A percentile compares a stretch with the other conserved stretches of the same genome.
Conservation (phyloP, 2,797 vertebrate species). For the Sebastes paucispinis region DNA sequence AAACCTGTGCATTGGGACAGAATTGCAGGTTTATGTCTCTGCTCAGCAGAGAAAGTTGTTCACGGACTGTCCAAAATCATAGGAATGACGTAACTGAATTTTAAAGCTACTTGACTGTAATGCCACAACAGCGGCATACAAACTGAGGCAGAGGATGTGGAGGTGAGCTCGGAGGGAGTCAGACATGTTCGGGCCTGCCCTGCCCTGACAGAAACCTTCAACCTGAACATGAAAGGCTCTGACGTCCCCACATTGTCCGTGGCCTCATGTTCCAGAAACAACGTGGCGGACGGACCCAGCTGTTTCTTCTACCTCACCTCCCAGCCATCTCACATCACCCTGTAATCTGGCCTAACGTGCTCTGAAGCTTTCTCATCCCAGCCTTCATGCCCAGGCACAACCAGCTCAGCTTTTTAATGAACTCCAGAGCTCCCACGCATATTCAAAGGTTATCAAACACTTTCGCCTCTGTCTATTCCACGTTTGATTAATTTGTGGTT, state of each 20-base stretch:
- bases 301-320: constrained; percentile 76
- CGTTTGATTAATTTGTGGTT: constrained; percentile 1
- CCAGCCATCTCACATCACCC: constrained; percentile 69
- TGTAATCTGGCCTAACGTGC: constrained; percentile 77
- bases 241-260: constrained; percentile 75
- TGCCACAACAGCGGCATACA: constrained; percentile 47
- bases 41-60: constrained; percentile 30
- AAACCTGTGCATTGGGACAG: neutral
- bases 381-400: constrained; percentile 51
- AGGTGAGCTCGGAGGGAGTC: constrained; percentile 36
- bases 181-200: constrained; percentile 73
- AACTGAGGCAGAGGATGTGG: constrained; percentile 40
- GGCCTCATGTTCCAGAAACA: constrained; percentile 65
- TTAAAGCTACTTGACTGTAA: constrained; percentile 46
- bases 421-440: constrained; percentile 30
- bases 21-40: constrained; percentile 7
- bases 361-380: constrained; percentile 68
- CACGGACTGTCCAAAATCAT: constrained; percentile 3
- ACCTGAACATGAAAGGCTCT: constrained; percentile 81
- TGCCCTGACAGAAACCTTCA: constrained; percentile 77
- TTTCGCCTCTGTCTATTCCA: constrained; percentile 8
- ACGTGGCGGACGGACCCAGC: constrained; percentile 69
- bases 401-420: constrained; percentile 56
- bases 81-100: constrained; percentile 19
- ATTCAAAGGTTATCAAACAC: constrained; percentile 43